These are phyloP conservation scores for Drosophila kuntzei DNA, from an alignment of 2,888 invertebrate genomes.

Conservation along the genomic window DNA sequence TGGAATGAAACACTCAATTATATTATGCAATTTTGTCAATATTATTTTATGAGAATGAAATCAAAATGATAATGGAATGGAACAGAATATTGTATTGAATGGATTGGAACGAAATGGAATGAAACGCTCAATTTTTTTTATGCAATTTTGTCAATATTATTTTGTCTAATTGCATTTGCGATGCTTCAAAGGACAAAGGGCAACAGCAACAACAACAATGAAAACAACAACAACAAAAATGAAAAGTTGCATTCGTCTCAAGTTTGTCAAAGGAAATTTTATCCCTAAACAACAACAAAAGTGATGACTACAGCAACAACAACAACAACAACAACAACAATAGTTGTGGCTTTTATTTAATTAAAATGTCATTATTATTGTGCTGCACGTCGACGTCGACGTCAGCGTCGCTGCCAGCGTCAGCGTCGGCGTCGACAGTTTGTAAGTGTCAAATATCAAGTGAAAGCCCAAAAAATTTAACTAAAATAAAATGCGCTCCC, in stretches of 20 bases:
- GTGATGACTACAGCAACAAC: neutral
- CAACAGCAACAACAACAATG: neutral
- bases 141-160: conserved; percentile 8
- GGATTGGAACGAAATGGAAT: neutral
- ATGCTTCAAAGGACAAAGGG: neutral
- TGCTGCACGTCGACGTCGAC: neutral
- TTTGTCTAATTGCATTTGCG: conserved; percentile 17
- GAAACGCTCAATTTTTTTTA: neutral
- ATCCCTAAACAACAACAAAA: conserved; percentile 6
- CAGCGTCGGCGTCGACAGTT: conserved; percentile 13
- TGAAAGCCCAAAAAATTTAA: conserved; percentile 17
- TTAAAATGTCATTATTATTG: conserved; percentile 62
- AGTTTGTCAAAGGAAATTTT: conserved; percentile 19
- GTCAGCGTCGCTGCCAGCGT: neutral
- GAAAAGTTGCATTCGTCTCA: conserved; percentile 5
- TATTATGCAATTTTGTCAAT: too few relatives aligned
- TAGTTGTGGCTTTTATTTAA: conserved; percentile 51
- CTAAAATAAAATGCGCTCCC: conserved; percentile 3
- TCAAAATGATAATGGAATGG: neutral
- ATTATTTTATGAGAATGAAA: too few relatives aligned
- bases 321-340: conserved; percentile 8
- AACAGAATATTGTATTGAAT: too few relatives aligned
- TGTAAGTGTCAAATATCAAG: conserved; percentile 48
- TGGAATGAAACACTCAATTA: too few relatives aligned
- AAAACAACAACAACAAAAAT: neutral